These are phyloP conservation scores for Balanococcus diminutus DNA, from an alignment of 2,888 invertebrate genomes.

Conservation along the genomic window DNA sequence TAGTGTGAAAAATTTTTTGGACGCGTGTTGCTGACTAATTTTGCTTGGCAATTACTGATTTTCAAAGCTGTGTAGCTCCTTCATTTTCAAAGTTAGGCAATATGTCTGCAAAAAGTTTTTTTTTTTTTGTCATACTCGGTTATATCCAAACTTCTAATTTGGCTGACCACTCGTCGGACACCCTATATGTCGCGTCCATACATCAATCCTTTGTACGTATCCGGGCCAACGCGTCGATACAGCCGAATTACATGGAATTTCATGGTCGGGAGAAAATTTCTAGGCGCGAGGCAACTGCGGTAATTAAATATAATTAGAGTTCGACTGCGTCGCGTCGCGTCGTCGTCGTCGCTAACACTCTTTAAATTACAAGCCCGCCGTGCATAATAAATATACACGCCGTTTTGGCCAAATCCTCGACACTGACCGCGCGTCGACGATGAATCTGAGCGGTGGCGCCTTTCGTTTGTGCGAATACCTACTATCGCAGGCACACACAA, in stretches of 20 bases:
- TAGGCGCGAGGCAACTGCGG: neutral
- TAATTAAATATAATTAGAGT: conserved; percentile 40
- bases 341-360: conserved; percentile 32
- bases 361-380: conserved; percentile 21
- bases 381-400: conserved; percentile 36
- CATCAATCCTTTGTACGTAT: no score
- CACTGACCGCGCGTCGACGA: neutral
- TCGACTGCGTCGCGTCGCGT: neutral
- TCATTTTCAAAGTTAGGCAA: no score
- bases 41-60: no score
- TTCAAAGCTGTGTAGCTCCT: no score
- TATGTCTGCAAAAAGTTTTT: no score
- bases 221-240: neutral
- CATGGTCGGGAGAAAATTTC: neutral
- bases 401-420: conserved; percentile 4
- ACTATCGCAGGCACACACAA: no score
- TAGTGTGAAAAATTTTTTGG: no score
- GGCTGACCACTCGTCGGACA: no score
- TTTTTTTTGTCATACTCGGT: no score
- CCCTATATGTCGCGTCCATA: no score
- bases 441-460: neutral
- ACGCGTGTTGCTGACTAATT: no score
- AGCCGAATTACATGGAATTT: neutral
- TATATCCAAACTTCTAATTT: no score
- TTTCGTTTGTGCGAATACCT: neutral